phyloP scores from a whole-genome alignment of 37 sponge, comb jelly and placozoan species.

The Amphimedon queenslandica region DNA sequence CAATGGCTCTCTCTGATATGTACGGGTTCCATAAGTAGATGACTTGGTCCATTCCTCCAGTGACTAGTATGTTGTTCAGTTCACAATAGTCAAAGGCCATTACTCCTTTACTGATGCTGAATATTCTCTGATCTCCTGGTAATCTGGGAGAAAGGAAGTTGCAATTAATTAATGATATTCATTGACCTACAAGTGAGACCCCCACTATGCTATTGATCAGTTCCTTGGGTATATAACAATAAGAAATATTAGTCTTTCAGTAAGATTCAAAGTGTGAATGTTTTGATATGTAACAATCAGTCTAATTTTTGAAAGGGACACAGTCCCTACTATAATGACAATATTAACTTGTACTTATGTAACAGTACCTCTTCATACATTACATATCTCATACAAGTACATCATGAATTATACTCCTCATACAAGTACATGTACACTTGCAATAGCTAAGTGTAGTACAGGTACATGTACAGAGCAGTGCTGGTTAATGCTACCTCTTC shows the following conservation, averaged over 20 bases:
- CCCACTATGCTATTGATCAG: neutral
- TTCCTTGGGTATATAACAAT: neutral
- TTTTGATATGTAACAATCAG: too few species aligned
- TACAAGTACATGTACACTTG: too few species aligned
- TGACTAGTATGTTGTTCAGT: slow-evolving; percentile 74
- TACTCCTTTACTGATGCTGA: slow-evolving; percentile 79
- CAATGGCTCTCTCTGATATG: slow-evolving; percentile 77
- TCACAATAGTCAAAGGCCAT: slow-evolving; percentile 75
- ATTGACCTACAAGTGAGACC: neutral
- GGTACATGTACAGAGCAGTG: too few species aligned
- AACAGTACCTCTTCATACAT: too few species aligned
- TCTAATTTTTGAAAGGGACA: too few species aligned
- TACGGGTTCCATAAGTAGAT: slow-evolving; percentile 88
- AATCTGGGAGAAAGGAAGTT: slow-evolving; percentile 7
- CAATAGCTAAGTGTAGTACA: too few species aligned
- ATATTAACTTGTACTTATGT: too few species aligned
- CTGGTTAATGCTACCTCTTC: too few species aligned
- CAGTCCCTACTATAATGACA: too few species aligned
- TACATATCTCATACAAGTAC: too few species aligned
- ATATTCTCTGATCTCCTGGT: slow-evolving; percentile 75
- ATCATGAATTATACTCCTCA: too few species aligned
- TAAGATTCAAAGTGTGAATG: too few species aligned
- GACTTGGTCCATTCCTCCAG: slow-evolving; percentile 84
- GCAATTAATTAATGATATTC: neutral
- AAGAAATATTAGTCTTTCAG: neutral